Percentiles rank a stretch among this genome's conserved stretches.
Evolutionary conservation across 2,113 vertebrate species (phyloP).

Genomic region (Stigmatopora argus): DNA sequence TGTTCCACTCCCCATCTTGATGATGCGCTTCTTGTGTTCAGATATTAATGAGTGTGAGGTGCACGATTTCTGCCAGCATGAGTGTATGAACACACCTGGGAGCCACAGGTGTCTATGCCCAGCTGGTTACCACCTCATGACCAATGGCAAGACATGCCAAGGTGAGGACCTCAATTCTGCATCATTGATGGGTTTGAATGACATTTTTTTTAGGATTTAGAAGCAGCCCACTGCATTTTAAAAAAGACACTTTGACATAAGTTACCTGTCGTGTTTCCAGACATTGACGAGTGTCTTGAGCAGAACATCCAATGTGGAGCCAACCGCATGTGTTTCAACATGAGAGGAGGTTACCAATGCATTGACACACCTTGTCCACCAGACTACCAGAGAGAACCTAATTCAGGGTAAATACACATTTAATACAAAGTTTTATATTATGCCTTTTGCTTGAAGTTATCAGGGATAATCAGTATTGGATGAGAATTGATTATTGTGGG

Average conservation of each 20-base stretch:
- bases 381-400: slow-evolving; percentile 81
- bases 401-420: slow-evolving; percentile 63
- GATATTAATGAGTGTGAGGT: slow-evolving; percentile 94
- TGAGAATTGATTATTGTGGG: too few relatives aligned
- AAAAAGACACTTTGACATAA: neutral
- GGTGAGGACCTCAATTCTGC: slow-evolving; percentile 63
- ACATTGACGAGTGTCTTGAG: slow-evolving; percentile 89
- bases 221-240: neutral
- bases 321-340: slow-evolving; percentile 95
- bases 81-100: slow-evolving; percentile 87
- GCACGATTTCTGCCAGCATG: slow-evolving; percentile 85
- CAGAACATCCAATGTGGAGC: slow-evolving; percentile 83
- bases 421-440: too few relatives aligned
- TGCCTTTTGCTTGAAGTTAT: too few relatives aligned
- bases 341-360: slow-evolving; percentile 90
- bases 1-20: neutral
- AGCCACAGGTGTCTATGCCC: slow-evolving; percentile 90
- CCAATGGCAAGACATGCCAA: slow-evolving; percentile 91
- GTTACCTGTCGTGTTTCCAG: slow-evolving; percentile 56
- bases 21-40: slow-evolving; percentile 33
- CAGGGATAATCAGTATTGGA: too few relatives aligned
- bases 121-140: slow-evolving; percentile 80
- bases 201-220: neutral
- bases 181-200: neutral
- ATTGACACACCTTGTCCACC: slow-evolving; percentile 92